phyloP scores from a whole-genome alignment of 2,888 invertebrate species.

The Neoaliturus tenellus region DNA sequence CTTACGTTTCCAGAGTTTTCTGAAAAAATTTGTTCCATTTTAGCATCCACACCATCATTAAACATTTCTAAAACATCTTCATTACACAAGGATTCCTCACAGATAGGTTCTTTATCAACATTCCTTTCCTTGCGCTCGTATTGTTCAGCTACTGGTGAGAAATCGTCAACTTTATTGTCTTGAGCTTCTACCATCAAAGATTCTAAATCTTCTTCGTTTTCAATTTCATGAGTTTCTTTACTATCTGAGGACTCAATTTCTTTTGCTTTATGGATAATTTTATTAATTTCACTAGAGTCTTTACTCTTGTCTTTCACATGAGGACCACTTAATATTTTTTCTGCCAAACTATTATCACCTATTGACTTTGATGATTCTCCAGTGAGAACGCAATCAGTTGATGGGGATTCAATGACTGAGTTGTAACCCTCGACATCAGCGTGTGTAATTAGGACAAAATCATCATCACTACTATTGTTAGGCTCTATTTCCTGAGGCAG shows the following conservation, averaged over 20 bases:
- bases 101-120: not conserved
- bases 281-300: not conserved
- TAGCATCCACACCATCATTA: slow-evolving; percentile 39
- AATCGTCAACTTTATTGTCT: not conserved
- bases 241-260: not conserved
- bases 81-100: not conserved
- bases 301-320: not conserved
- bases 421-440: not conserved
- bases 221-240: not conserved
- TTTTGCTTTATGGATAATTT: not conserved
- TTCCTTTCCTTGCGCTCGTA: not conserved
- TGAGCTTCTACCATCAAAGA: not conserved
- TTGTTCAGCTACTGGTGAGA: not conserved
- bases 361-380: not conserved
- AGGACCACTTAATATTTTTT: not conserved
- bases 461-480: not conserved
- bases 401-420: not conserved
- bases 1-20: not conserved
- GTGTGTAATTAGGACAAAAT: not conserved
- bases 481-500: not conserved
- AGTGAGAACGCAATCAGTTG: not conserved
- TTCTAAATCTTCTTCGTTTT: not conserved
- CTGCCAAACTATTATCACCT: not conserved
- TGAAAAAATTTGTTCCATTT: slow-evolving; percentile 34
- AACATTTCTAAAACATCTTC: not conserved